Evolutionary conservation across 2,888 invertebrate genomes (phyloP), one percentile per base, ranked within the genome.

Genomic region (Clitarchus hookeri): DNA sequence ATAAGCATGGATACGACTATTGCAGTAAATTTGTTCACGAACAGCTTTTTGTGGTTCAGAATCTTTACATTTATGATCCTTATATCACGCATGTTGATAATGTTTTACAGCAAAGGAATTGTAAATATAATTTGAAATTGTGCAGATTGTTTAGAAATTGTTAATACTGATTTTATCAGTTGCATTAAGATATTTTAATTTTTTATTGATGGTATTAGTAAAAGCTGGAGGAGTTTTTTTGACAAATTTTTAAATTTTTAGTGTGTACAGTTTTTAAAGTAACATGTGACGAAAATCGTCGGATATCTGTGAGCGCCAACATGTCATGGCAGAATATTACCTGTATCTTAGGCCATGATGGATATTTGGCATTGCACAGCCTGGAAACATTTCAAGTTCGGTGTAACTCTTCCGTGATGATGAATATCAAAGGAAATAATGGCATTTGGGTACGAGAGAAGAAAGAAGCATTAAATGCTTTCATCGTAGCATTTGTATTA

Each of bases 401-500:
- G 48, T 65, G 16, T 11, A 65, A 13, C 16, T 65, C 23, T 65
- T n/a, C 65, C 65, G 1, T 23, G 19, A n/a, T 23, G 16, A 19
- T 23, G 16, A 65, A 65, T 65, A 65, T 65, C 65, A 65, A 8
- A 65, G 65, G 16, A 16, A 83, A 44, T 27, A 84, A 84, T 44
- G 27, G 53, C 84, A 86, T 86, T 86, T 86, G 26, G 77, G 85
- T 83, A 44, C 77, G 65, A 82, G n/a, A 84, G 77, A 84, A 25
- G 65, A 19, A 65, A 65, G 0, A 65, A 65, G 65, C 65, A 44
- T 82, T 82, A 86, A 80, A 86, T 86, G 86, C 86, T 80, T 85
- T 44, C 23, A 86, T 84, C 84, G 77, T 86, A 86, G 86, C 84
- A 86, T 86, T 86, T 86, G 86, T 86, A 86, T 84, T 78, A 86